Evolutionary conservation across 1,140 invertebrate species (phyloP).

Genomic region (Dryas iulia): DNA sequence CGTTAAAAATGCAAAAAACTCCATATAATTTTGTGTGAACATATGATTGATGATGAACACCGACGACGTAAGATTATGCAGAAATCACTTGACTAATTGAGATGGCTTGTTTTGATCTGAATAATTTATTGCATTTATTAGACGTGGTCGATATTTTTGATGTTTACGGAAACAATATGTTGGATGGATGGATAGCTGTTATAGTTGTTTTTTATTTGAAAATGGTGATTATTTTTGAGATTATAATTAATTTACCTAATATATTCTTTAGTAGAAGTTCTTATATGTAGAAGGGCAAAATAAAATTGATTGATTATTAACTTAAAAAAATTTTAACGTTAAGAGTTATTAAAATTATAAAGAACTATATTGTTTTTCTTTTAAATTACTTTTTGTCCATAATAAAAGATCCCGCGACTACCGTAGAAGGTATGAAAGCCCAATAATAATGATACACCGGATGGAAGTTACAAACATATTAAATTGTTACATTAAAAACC

Average conservation of each 20-base stretch:
- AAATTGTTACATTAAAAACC: constrained; percentile 12
- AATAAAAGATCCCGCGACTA: not conserved
- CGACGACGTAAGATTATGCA: constrained; percentile 8
- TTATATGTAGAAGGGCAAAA: no score
- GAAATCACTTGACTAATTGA: constrained; percentile 14
- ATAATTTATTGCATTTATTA: constrained; percentile 14
- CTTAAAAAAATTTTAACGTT: not conserved
- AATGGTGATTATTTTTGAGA: no score
- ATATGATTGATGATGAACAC: constrained; percentile 17
- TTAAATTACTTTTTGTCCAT: not conserved
- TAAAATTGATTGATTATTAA: not conserved
- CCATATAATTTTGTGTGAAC: constrained; percentile 1
- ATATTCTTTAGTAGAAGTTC: no score
- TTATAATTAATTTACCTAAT: no score
- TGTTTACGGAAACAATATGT: no score
- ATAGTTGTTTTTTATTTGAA: no score
- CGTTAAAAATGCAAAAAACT: constrained; percentile 8
- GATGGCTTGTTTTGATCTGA: constrained; percentile 3
- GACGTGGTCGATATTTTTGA: not conserved
- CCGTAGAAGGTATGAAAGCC: not conserved
- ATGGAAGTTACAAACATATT: not conserved
- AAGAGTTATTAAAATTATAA: not conserved
- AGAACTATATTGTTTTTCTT: not conserved
- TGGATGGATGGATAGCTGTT: no score
- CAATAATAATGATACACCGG: not conserved